Conservation (phyloP, 1,140 invertebrate species). For the Drosophila ficusphila region DNA sequence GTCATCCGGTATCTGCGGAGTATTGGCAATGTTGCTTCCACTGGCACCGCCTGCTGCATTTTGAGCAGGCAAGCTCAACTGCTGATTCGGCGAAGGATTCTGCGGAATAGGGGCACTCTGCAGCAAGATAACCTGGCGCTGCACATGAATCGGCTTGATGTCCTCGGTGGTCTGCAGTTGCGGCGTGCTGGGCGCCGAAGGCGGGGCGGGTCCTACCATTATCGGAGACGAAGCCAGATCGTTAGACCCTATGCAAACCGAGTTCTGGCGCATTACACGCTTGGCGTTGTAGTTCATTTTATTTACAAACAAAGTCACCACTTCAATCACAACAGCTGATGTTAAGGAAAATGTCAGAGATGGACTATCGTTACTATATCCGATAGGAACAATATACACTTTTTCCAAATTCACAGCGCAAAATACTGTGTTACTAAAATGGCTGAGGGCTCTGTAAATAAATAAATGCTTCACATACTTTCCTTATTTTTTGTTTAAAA, state of each 20-base stretch:
- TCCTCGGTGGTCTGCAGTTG: conserved; percentile 59
- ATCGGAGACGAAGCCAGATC: conserved; percentile 53
- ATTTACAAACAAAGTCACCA: conserved; percentile 1
- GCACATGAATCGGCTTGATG: conserved; percentile 61
- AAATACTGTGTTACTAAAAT: no score
- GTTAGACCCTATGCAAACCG: conserved; percentile 47
- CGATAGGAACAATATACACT: neutral
- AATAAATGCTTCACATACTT: no score
- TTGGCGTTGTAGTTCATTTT: conserved; percentile 71
- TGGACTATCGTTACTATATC: neutral
- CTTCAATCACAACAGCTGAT: conserved; percentile 5
- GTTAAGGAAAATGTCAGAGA: neutral
- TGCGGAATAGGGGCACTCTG: conserved; percentile 46
- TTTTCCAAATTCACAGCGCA: no score
- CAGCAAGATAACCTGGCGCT: conserved; percentile 64
- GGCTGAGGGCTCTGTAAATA: no score
- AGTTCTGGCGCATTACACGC: conserved; percentile 64
- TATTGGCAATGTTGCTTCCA: neutral
- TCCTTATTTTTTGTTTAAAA: no score
- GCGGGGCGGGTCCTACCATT: conserved; percentile 36
- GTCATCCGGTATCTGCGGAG: conserved; percentile 51
- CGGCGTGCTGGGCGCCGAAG: conserved; percentile 56
- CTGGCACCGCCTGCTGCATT: neutral
- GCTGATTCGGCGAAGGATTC: conserved; percentile 32
- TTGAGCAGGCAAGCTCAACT: conserved; percentile 14